These are phyloP conservation scores for Agrenia bidenticulata DNA, from an alignment of 2,888 invertebrate genomes.

Conservation along the genomic window DNA sequence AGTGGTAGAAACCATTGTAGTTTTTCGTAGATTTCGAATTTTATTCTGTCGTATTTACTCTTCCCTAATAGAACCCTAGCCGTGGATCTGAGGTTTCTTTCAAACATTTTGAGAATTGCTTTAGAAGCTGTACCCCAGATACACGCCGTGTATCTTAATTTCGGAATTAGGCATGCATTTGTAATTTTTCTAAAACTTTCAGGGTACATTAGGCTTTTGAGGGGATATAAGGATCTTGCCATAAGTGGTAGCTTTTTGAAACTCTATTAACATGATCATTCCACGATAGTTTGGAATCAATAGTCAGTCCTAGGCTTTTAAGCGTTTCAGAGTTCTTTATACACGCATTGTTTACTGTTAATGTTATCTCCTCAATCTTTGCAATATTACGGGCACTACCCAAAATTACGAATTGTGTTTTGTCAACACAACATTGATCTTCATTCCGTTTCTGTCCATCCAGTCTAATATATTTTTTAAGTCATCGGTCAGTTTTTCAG, in stretches of 20 bases:
- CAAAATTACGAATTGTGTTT: slow-evolving; percentile 27
- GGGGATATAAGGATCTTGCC: slow-evolving; percentile 17
- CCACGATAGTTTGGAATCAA: slow-evolving; percentile 22
- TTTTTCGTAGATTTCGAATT: no score
- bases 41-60: no score
- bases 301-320: slow-evolving; percentile 17
- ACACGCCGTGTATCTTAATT: slow-evolving; percentile 16
- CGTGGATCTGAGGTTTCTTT: slow-evolving; percentile 10
- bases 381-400: not conserved
- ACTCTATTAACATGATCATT: slow-evolving; percentile 12
- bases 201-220: not conserved
- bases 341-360: not conserved
- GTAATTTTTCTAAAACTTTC: slow-evolving; percentile 11
- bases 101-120: not conserved
- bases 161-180: slow-evolving; percentile 22
- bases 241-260: slow-evolving; percentile 7
- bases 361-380: not conserved
- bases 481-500: slow-evolving; percentile 19
- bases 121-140: slow-evolving; percentile 22
- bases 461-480: slow-evolving; percentile 6
- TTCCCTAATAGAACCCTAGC: slow-evolving; percentile 11
- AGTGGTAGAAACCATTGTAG: no score
- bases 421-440: slow-evolving; percentile 23
- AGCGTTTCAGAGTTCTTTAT: not conserved
- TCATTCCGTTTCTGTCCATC: slow-evolving; percentile 26